phyloP scores from a whole-genome alignment of 1,140 invertebrate genomes.

The Panulirus ornatus region DNA sequence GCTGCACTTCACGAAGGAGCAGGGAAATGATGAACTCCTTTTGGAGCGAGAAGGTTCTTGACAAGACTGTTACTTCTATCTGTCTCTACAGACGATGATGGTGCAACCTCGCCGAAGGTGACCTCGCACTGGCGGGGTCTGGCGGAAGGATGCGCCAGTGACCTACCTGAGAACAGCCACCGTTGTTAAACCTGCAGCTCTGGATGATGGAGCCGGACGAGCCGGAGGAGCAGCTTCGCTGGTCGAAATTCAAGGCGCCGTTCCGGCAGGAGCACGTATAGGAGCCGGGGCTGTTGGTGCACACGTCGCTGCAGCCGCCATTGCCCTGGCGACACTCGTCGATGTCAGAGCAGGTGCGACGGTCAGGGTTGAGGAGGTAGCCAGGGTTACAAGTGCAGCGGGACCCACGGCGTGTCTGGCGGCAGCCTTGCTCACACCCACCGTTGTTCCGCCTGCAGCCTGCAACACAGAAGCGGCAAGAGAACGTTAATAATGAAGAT shows the following conservation, averaged over 20 bases:
- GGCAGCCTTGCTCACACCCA: constrained; percentile 81
- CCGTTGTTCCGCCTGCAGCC: constrained; percentile 77
- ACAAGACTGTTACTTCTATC: too few relatives aligned
- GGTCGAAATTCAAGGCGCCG: constrained; percentile 84
- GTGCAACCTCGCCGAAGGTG: too few relatives aligned
- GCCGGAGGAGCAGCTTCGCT: constrained; percentile 83
- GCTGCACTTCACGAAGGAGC: too few relatives aligned
- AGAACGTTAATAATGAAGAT: too few relatives aligned
- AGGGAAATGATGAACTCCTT: too few relatives aligned
- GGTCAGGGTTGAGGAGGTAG: constrained; percentile 80
- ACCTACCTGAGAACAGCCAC: constrained; percentile 69
- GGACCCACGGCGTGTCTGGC: constrained; percentile 75
- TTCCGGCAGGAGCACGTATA: constrained; percentile 61
- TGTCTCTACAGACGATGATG: too few relatives aligned
- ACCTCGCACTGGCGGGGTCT: too few relatives aligned
- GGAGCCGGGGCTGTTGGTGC: constrained; percentile 73
- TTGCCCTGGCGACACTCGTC: constrained; percentile 75
- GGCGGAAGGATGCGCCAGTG: too few relatives aligned
- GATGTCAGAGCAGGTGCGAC: constrained; percentile 76
- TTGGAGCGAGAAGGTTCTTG: too few relatives aligned
- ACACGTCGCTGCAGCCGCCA: constrained; percentile 74
- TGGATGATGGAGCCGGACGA: constrained; percentile 88
- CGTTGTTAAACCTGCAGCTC: constrained; percentile 81
- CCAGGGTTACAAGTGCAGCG: constrained; percentile 92
- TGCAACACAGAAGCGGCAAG: too few relatives aligned